Conservation (phyloP, 1,140 invertebrate species). For the Aphaenogaster floridana region DNA sequence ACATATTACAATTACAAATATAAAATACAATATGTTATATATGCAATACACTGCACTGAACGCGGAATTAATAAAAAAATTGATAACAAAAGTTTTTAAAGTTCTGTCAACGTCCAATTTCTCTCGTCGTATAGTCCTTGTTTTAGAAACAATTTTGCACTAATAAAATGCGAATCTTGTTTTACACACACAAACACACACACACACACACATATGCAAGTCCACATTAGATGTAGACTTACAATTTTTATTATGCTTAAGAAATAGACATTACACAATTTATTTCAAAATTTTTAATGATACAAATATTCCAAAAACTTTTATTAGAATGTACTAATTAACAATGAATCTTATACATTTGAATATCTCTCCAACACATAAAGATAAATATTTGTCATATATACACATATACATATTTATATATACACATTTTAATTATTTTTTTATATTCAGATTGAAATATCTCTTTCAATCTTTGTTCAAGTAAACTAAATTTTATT, state of each 20-base stretch:
- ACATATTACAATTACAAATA: not conserved
- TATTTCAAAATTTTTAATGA: not conserved
- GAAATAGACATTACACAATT: not conserved
- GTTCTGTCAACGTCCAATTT: not conserved
- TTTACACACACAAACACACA: not conserved
- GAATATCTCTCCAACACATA: no score
- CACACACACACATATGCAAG: not conserved
- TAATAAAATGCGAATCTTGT: not conserved
- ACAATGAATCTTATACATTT: not conserved
- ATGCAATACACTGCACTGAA: not conserved
- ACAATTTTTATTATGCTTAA: not conserved
- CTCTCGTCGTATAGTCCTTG: no score
- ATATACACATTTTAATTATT: no score
- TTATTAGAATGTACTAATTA: not conserved
- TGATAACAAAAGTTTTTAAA: not conserved
- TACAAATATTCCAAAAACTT: no score
- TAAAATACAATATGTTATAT: not conserved
- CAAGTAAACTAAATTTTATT: no score
- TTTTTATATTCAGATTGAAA: no score
- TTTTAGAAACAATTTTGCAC: not conserved
- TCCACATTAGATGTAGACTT: not conserved
- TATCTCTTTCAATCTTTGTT: no score
- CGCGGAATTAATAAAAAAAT: not conserved
- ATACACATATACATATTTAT: no score
- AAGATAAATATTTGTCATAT: no score